Percentiles rank a stretch among this genome's conserved stretches.
Conservation (phyloP, 2,888 invertebrate genomes). For the Macropis europaea region DNA sequence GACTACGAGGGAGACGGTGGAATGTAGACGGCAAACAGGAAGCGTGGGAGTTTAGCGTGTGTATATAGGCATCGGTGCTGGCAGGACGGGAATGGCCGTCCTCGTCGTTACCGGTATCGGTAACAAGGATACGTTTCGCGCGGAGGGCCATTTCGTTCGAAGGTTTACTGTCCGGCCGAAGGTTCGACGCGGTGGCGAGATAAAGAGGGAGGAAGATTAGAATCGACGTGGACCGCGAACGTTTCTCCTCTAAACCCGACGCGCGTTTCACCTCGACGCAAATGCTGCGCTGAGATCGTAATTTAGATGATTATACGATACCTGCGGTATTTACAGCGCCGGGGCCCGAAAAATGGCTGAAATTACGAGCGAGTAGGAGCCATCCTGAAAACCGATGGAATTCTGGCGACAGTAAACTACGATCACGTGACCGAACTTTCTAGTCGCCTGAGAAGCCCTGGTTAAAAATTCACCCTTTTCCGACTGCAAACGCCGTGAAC, state of each 20-base stretch:
- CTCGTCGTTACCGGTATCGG: conserved; percentile 66
- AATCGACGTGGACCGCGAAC: conserved; percentile 43
- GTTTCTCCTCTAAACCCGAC: conserved; percentile 28
- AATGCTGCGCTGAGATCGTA: conserved; percentile 34
- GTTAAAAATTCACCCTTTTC: too few species aligned
- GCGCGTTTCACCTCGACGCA: conserved; percentile 12
- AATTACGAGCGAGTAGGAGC: conserved; percentile 37
- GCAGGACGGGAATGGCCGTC: conserved; percentile 54
- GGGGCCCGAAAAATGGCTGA: conserved; percentile 25
- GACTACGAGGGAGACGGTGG: conserved; percentile 41
- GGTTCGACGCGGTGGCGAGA: conserved; percentile 44
- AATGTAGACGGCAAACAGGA: conserved; percentile 53
- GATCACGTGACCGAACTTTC: too few species aligned
- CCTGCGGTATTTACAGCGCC: conserved; percentile 28
- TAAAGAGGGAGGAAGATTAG: conserved; percentile 53
- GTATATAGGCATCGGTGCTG: conserved; percentile 37
- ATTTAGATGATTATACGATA: conserved; percentile 48
- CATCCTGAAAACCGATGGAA: conserved; percentile 7
- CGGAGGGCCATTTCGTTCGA: conserved; percentile 58
- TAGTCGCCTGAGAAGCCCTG: too few species aligned
- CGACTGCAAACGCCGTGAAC: too few species aligned
- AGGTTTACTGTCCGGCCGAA: conserved; percentile 59
- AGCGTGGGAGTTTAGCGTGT: conserved; percentile 67
- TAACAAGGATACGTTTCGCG: conserved; percentile 62
- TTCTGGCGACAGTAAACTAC: conserved; percentile 24